Base-by-base conservation (phyloP, 2,113 vertebrate species). In the Hydrolagus affinis region DNA sequence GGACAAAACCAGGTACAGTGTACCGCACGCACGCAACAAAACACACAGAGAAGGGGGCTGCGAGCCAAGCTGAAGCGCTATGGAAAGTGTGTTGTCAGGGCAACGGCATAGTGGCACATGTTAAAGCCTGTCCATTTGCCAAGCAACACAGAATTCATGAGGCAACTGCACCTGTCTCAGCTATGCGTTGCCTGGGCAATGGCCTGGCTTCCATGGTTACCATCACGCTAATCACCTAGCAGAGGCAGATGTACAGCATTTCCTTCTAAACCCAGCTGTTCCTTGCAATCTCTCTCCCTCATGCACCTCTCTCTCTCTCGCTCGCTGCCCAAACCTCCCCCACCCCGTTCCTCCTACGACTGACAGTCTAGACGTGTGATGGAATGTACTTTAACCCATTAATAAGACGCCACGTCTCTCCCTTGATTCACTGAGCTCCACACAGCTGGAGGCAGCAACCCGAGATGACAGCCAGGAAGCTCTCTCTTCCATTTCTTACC, bases 111-210 rank as follows among this genome's bases (percentile, higher is more conserved):
- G 93, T 93, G 94, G 93, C 90, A 91, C 90, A 93, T 91, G 91
- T 93, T 95, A 94, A 93, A 94, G 94, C 92, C 94, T 95, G 93
- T 93, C 94, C 95, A 93, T 92, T 92, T 92, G 94, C 92, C 94
- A 93, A 92, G 93, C 94, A 92, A 94, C 94, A 95, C 93, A 91
- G 93, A 89, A 66, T 93, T 93, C 90, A 92, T 91, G 91, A 94
- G 90, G 94, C 91, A 91, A 92, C 93, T 90, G 94, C 95, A 94
- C 94, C 94, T 92, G 95, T 90, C 94, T 90, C 88, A 15, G 93
- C 92, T 92, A 92, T 89, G 92, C 86, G 93, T 95, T 95, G 87
- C 94, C 90, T 92, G 91, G 93, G 93, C 91, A 93, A 95, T 88
- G 86, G 89, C 91, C 90, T 89, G 86, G 94, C 95, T 93, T 89